Evolutionary conservation across 2,888 invertebrate genomes (phyloP), one percentile per base, ranked within the genome.

Genomic region (Parnassius glacialis): DNA sequence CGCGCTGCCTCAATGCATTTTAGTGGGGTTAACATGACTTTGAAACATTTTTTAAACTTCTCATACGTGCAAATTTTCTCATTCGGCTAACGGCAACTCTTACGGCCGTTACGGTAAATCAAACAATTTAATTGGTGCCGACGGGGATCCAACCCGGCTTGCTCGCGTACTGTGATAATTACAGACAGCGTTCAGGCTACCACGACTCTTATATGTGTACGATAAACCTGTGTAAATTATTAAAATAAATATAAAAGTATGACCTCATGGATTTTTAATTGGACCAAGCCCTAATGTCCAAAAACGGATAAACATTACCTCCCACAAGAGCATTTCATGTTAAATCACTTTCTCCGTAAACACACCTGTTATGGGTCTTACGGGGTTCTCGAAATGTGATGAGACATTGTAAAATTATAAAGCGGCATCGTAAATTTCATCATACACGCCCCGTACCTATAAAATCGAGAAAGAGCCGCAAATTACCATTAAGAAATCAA

Each of bases 341-440:
- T 70, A 70, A 73, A 77, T 75, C 75, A 81, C 81, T 81, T 81
- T 81, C 81, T 73, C 78, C 68, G 41, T 67, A 68, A 67, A 52
- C 59, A 59, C 65, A 63, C 61, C 57, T 57, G 59, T 55, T 52
- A 61, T 63, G 60, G 52, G 43, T 52, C 59, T 59, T 62, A 57
- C 60, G 59, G 42, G 59, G 45, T 54, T 56, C 58, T 41, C 51
- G 54, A 66, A 65, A 60, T 64, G 52, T 57, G 55, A 48, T 48
- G 56, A 51, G 47, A 59, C 51, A 41, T 45, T 34, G 41, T 59
- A 43, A 51, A 43, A 25, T 34, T 43, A 43, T 54, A 25, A 41
- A 55, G 50, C 34, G 11, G n/a, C 42, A 11, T 60, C 48, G 25
- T 59, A 13, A 45, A 52, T 34, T 52, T 47, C 11, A 11, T 25